Conservation (phyloP, 2,797 vertebrate genomes). For the Karalla daura region DNA sequence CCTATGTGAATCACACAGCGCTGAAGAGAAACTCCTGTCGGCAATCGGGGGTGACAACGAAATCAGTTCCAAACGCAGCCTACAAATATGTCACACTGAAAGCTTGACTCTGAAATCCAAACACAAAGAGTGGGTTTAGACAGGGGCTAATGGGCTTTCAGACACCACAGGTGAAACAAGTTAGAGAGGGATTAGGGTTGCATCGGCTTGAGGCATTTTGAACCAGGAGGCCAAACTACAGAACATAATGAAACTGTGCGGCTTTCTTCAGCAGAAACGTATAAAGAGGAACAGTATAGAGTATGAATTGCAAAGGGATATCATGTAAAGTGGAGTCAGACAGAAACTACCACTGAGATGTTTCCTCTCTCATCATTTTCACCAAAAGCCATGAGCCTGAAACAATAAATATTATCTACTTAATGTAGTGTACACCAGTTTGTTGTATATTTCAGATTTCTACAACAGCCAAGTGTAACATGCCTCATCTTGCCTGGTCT, state of each 20-base stretch:
- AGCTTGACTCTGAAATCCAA: neutral
- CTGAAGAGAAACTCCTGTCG: neutral
- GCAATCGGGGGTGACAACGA: neutral
- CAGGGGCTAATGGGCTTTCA: neutral
- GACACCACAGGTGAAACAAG: neutral
- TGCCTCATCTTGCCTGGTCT: neutral
- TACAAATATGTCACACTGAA: neutral
- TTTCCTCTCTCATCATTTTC: too few species aligned
- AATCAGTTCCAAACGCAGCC: neutral
- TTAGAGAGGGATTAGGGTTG: neutral
- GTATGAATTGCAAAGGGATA: too few species aligned
- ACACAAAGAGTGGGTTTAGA: neutral
- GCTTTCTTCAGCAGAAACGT: too few species aligned
- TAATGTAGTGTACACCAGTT: too few species aligned
- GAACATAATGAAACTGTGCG: too few species aligned
- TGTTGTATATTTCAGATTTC: neutral
- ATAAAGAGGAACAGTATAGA: too few species aligned
- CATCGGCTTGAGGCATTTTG: neutral
- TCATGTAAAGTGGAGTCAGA: too few species aligned
- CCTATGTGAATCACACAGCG: conserved; percentile 9
- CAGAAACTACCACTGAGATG: too few species aligned
- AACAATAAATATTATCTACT: too few species aligned
- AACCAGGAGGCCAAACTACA: neutral
- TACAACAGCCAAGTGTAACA: too few species aligned
- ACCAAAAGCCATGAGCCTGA: too few species aligned